phyloP scores from a whole-genome alignment of 2,888 invertebrate species.

The Leptinotarsa rubiginosa region DNA sequence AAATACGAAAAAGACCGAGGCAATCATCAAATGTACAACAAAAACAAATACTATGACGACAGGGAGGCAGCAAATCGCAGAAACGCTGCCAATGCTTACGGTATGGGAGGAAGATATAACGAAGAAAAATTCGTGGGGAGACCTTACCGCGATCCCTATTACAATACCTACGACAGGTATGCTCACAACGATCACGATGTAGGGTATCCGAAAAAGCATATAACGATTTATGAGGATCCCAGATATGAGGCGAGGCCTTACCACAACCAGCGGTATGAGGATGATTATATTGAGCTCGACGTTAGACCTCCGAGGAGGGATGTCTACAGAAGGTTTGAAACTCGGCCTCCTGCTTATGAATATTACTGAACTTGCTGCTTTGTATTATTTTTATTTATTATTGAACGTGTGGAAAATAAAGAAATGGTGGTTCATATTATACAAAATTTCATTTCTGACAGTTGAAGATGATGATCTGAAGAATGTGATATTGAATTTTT shows the following conservation, averaged over 20 bases:
- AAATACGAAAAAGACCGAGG: constrained; percentile 57
- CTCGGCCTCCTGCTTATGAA: constrained; percentile 46
- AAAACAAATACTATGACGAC: constrained; percentile 58
- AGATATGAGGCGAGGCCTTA: constrained; percentile 35
- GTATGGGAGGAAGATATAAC: constrained; percentile 49
- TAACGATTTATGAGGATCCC: constrained; percentile 65
- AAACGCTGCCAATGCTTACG: constrained; percentile 51
- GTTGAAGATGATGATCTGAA: too few species aligned
- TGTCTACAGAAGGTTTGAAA: constrained; percentile 41
- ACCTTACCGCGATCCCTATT: constrained; percentile 34
- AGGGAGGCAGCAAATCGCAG: constrained; percentile 51
- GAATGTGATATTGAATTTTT: too few species aligned
- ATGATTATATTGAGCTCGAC: constrained; percentile 55
- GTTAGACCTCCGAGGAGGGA: constrained; percentile 48
- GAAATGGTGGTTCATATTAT: neutral
- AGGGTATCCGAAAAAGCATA: constrained; percentile 52
- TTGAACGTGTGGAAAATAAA: neutral
- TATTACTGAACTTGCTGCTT: constrained; percentile 44
- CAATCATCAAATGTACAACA: constrained; percentile 56
- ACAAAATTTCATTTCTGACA: too few species aligned
- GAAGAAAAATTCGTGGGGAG: constrained; percentile 49
- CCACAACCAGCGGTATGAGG: constrained; percentile 41
- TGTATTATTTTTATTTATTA: constrained; percentile 8
- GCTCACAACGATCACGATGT: constrained; percentile 5
- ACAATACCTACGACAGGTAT: constrained; percentile 25